These are phyloP conservation scores for Argyrosomus japonicus DNA, from an alignment of 2,113 vertebrate species.

Conservation along the genomic window DNA sequence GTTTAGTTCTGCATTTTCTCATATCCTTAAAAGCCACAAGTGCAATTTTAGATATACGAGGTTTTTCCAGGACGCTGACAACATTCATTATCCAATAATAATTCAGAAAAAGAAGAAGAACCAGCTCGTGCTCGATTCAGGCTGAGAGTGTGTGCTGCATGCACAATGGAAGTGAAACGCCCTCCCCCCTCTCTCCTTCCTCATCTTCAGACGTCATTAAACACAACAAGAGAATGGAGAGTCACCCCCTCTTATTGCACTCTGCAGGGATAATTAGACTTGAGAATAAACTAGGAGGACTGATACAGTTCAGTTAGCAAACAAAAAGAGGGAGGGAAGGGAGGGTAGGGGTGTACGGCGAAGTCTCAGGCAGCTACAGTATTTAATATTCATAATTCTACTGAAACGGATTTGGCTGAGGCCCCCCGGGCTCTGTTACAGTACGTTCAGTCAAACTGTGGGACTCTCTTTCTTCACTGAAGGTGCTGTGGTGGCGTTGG, in stretches of 20 bases:
- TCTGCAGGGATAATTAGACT: conserved; percentile 61
- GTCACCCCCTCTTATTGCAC: conserved; percentile 27
- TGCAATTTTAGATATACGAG: background rate
- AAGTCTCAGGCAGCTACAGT: conserved; percentile 26
- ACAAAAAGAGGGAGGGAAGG: conserved; percentile 33
- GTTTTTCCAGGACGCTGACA: conserved; percentile 21
- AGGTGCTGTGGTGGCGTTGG: conserved; percentile 47
- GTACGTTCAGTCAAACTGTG: conserved; percentile 39
- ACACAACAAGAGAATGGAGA: conserved; percentile 48
- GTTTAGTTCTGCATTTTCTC: conserved; percentile 21
- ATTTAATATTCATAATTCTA: conserved; percentile 67
- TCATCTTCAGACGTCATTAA: conserved; percentile 55
- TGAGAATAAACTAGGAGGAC: conserved; percentile 38
- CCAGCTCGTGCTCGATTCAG: background rate
- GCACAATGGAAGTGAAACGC: conserved; percentile 42
- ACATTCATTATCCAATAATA: conserved; percentile 37
- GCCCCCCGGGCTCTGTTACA: conserved; percentile 17
- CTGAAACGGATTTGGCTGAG: conserved; percentile 38
- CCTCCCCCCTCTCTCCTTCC: conserved; percentile 13
- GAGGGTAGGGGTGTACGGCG: background rate
- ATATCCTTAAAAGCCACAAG: conserved; percentile 27
- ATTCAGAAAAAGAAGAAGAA: background rate
- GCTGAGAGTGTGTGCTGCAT: conserved; percentile 17
- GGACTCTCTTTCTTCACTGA: background rate
- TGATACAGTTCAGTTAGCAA: conserved; percentile 64